Base-by-base conservation (phyloP, 2,797 vertebrate species). In the Enteromius trimaculatus region DNA sequence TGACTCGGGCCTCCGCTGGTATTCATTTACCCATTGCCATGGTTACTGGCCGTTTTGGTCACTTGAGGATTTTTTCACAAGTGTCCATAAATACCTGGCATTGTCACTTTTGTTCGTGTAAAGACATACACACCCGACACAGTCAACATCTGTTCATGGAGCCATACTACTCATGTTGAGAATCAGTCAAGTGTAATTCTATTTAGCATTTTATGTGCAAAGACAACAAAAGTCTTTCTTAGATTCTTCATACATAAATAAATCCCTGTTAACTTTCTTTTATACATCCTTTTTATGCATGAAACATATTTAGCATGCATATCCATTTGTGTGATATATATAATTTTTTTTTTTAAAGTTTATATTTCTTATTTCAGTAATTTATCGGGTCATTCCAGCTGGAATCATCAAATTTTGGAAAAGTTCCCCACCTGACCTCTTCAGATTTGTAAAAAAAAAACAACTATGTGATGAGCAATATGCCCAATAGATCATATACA, bases 21-120 rank as follows among this genome's bases (percentile, higher is more conserved):
- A 85, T 91, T 92, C 85, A 93, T 94, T 94, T 89, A 93, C 90
- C 72, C 62, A 51, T 93, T 42, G 1, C 90, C 85, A 89, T 92
- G 88, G 90, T 80, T 89, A 94, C 91, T 13, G 47, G 42, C 44
- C 23, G 49, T 89, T 91, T 84, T 70, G 66, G 79, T 83, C 84
- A 77, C 70, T 86, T 47, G 39, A 83, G 81, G 70, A 76, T 82
- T 44, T 69, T 71, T 77, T 75, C 23, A 8, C 17, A n/a, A 68
- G 77, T 81, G 71, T 53, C 37, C 66, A 26, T 53, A 49, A 79
- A 78, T 79, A 79, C 80, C 77, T 85, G 72, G 34, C 31, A 60
- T 68, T 44, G 72, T 64, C 21, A 17, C 49, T 70, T 60, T 42
- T 37, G 62, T 49, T 69, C 17, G 19, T 3, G 13, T 34, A 26